Evolutionary conservation across 2,113 vertebrate genomes (phyloP).

Genomic region (Oncorhynchus masou): DNA sequence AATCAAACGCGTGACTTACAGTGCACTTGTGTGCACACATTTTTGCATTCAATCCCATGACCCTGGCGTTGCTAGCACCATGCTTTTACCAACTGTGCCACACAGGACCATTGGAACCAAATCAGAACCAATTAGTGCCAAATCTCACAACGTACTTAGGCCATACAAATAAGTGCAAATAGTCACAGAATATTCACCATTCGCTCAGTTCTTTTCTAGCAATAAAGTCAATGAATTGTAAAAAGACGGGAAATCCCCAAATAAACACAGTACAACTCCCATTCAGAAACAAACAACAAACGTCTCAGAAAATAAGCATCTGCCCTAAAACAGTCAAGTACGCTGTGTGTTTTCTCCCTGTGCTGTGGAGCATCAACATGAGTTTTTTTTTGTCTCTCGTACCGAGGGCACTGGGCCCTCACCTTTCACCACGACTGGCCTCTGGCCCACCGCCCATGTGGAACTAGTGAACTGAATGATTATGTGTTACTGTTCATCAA

Average conservation of each 20-base stretch:
- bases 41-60: too few relatives aligned
- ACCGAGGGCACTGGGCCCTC: background rate
- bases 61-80: too few relatives aligned
- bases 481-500: background rate
- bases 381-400: background rate
- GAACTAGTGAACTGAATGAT: background rate
- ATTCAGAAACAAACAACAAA: background rate
- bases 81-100: too few relatives aligned
- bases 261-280: background rate
- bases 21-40: too few relatives aligned
- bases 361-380: slow-evolving; percentile 4
- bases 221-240: background rate
- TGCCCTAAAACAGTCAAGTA: background rate
- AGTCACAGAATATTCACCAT: background rate
- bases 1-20: too few relatives aligned
- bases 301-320: background rate
- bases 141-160: background rate
- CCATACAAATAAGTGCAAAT: background rate
- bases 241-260: background rate
- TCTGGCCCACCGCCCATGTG: background rate
- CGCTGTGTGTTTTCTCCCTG: background rate
- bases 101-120: too few relatives aligned
- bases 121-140: too few relatives aligned
- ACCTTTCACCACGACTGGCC: background rate
- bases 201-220: background rate